Conservation (phyloP, 2,797 vertebrate genomes). For the Gallinago stenura region DNA sequence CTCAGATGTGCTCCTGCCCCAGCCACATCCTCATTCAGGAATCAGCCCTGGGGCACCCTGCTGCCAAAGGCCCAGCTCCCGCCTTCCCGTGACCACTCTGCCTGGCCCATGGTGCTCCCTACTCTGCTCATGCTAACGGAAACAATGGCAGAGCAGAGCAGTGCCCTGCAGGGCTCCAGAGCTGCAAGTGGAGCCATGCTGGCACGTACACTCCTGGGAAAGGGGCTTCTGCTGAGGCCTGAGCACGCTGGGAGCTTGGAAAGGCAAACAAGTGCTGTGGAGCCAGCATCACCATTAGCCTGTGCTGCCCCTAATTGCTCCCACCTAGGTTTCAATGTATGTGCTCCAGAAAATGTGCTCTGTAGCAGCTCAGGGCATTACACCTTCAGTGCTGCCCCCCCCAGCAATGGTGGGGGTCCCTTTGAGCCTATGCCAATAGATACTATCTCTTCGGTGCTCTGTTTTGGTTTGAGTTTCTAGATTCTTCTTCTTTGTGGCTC, state of each 20-base stretch:
- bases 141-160: fast-evolving
- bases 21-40: background rate
- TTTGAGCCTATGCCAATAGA: background rate
- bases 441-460: fast-evolving
- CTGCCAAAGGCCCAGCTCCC: background rate
- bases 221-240: background rate
- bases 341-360: background rate
- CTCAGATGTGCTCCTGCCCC: background rate
- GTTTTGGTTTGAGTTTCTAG: background rate
- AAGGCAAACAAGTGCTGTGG: background rate
- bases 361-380: background rate
- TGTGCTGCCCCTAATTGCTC: background rate
- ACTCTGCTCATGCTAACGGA: background rate
- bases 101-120: background rate
- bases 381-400: background rate
- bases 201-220: background rate
- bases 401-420: background rate
- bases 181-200: background rate
- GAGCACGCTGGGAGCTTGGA: background rate
- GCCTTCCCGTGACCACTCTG: background rate
- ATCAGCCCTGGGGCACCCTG: too few relatives aligned
- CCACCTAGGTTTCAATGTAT: background rate
- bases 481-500: fast-evolving
- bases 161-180: background rate
- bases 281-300: background rate